phyloP scores from a whole-genome alignment of 2,113 vertebrate species.

The Suncus etruscus region DNA sequence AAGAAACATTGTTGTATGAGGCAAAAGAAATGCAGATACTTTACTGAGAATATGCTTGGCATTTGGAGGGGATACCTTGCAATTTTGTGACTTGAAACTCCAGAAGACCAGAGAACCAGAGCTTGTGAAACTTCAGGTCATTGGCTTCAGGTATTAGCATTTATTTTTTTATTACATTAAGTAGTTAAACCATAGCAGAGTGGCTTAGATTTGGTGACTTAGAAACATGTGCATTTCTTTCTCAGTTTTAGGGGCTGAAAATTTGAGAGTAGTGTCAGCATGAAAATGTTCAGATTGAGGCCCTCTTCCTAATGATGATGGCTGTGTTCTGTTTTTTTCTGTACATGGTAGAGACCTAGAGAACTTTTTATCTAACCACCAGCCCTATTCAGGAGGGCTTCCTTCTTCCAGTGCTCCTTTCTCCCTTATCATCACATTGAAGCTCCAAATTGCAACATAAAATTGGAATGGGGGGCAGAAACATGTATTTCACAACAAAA shows the following conservation, averaged over 20 bases:
- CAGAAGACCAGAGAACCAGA: neutral
- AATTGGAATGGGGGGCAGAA: neutral
- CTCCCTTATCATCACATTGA: neutral
- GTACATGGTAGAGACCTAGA: neutral
- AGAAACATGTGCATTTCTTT: neutral
- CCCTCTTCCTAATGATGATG: neutral
- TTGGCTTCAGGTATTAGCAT: too few relatives aligned
- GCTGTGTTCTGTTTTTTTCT: neutral
- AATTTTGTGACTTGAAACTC: neutral
- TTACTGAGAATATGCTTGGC: neutral
- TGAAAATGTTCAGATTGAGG: too few relatives aligned
- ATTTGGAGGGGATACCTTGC: neutral
- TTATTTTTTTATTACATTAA: neutral
- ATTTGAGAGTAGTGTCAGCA: neutral
- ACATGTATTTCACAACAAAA: neutral
- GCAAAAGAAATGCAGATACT: neutral
- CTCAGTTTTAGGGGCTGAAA: neutral
- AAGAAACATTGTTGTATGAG: neutral
- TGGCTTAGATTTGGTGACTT: neutral
- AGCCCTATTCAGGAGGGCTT: neutral
- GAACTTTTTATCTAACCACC: neutral
- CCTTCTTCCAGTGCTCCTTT: neutral
- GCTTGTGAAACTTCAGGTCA: neutral
- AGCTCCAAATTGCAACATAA: neutral
- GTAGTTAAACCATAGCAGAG: neutral